Conservation (phyloP, 2,113 vertebrate genomes). For the Pan paniscus region DNA sequence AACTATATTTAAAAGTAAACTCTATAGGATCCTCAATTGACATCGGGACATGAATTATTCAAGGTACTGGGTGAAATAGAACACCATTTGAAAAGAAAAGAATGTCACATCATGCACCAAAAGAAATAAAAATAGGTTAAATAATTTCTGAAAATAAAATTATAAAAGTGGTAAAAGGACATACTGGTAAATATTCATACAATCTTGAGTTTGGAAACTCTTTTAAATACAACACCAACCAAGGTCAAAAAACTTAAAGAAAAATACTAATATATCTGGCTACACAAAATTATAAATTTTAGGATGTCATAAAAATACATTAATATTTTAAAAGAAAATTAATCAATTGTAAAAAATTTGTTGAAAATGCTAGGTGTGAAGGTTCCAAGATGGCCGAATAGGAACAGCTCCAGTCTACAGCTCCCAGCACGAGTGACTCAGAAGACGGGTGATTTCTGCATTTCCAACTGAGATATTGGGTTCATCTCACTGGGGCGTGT, state of each 20-base stretch:
- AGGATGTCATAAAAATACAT: not conserved
- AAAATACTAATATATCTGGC: not conserved
- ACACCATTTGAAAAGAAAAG: not conserved
- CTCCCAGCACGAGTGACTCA: too few relatives aligned
- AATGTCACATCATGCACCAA: not conserved
- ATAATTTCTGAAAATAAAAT: not conserved
- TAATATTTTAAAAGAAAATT: not conserved
- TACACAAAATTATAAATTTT: not conserved
- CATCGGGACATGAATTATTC: not conserved
- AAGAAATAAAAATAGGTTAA: not conserved
- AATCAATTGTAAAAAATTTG: not conserved
- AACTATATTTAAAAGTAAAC: not conserved
- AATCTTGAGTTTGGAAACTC: not conserved
- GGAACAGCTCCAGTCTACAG: too few relatives aligned
- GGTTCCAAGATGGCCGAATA: too few relatives aligned
- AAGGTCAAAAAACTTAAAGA: not conserved
- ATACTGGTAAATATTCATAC: not conserved
- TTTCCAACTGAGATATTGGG: too few relatives aligned
- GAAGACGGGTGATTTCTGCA: too few relatives aligned
- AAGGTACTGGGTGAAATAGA: not conserved
- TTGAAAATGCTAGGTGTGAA: not conserved
- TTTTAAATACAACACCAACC: not conserved
- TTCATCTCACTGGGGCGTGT: too few relatives aligned
- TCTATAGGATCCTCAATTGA: not conserved
- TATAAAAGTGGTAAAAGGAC: not conserved